Base-by-base conservation (phyloP, 2,888 invertebrate genomes). In the Apotomis turbidana region DNA sequence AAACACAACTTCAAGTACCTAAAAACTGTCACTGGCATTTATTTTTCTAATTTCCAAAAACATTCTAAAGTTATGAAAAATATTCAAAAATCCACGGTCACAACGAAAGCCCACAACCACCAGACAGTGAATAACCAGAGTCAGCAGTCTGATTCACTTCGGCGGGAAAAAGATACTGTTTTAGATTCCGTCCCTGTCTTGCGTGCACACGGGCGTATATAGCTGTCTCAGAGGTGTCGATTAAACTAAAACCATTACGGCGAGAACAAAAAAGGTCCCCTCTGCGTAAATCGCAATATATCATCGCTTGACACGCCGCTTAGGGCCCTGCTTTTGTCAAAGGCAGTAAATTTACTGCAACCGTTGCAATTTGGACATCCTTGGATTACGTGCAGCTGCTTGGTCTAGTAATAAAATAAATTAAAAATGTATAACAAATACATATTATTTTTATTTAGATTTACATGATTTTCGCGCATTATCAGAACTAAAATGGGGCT, bases 251-350 rank as follows among this genome's bases (percentile, higher is more conserved):
- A 89, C 93, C 92, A 93, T 93, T 93, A 93, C 89, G 82, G 77
- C 77, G 88, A 91, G 93, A 93, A 93, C 93, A 93, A 93, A 93
- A 93, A 93, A 93, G 85, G 93, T 90, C 91, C 93, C 93, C 93
- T 92, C 90, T 90, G 89, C 91, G 84, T 87, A 91, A 93, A 92
- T 91, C 80, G 93, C 90, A 90, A 93, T 93, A 90, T 91, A 93
- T 93, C 93, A 93, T 93, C 91, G 88, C 82, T 85, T 93, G 93
- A 93, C 93, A 87, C 90, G 86, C 84, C 84, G 84, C 83, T 82
- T 85, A 86, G 93, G 93, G 91, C 80, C 80, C 81, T 81, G 83
- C 87, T 88, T 85, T 91, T 90, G 91, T 91, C 85, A 83, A 81
- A 76, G 82, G 81, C 84, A 86, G 87, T 88, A 83, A 89, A 89